Percentiles rank a stretch among this genome's conserved stretches.
phyloP scores from a whole-genome alignment of 1,140 invertebrate genomes.

The Ditylenchus dipsaci region DNA sequence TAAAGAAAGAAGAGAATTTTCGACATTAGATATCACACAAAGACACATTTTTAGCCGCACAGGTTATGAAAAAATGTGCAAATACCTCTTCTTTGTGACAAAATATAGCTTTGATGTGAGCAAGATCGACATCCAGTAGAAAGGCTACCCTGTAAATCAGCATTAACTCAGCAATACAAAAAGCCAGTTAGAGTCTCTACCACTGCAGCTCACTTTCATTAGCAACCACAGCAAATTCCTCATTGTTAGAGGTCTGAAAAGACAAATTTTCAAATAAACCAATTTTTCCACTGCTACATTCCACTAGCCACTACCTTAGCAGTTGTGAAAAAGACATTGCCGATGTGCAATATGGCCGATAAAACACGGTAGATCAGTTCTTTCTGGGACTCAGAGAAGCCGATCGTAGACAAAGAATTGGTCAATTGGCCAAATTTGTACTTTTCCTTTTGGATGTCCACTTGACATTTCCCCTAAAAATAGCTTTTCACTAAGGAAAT shows the following conservation, averaged over 20 bases:
- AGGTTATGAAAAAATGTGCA: too few relatives aligned
- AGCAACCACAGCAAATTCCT: constrained; percentile 21
- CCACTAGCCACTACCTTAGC: constrained; percentile 12
- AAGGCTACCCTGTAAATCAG: neutral
- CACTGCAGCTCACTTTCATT: constrained; percentile 36
- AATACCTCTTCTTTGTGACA: constrained; percentile 6
- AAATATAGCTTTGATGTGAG: neutral
- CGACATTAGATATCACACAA: too few relatives aligned
- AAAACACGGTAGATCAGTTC: constrained; percentile 30
- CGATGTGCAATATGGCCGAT: constrained; percentile 28
- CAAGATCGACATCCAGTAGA: neutral
- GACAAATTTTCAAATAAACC: neutral
- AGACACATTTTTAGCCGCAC: too few relatives aligned
- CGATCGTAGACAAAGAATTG: constrained; percentile 16
- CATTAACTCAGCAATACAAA: too few relatives aligned
- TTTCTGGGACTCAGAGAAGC: constrained; percentile 28
- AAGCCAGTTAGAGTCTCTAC: constrained; percentile 29
- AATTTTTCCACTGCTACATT: too few relatives aligned
- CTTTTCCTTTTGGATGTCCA: neutral
- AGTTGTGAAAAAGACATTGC: constrained; percentile 29
- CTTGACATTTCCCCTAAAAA: constrained; percentile 26
- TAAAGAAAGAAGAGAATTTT: too few relatives aligned
- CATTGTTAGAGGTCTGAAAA: constrained; percentile 12
- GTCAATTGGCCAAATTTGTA: constrained; percentile 8
- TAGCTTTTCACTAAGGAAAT: neutral